phyloP scores from a whole-genome alignment of 2,888 invertebrate genomes.

The Carcina quercana region DNA sequence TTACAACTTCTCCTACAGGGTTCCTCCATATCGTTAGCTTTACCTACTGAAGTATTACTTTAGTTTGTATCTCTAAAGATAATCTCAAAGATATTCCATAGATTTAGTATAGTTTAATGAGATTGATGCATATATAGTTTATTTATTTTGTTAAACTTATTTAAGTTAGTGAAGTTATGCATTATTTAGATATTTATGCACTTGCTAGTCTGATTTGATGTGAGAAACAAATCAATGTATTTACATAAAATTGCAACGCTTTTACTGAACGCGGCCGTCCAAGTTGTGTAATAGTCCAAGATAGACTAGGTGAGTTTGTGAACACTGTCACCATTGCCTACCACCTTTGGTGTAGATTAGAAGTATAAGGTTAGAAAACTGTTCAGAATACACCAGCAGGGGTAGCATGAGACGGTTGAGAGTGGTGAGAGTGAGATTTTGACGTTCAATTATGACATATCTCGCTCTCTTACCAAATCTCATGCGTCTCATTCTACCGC shows the following conservation, averaged over 20 bases:
- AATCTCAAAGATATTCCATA: conserved; percentile 62
- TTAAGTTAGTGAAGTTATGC: conserved; percentile 12
- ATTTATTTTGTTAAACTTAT: conserved; percentile 16
- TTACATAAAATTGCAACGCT: conserved; percentile 28
- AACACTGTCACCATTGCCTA: no score
- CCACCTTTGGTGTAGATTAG: background rate
- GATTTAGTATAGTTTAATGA: conserved; percentile 41
- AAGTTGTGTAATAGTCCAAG: conserved; percentile 21
- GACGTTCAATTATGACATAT: no score
- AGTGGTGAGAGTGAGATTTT: no score
- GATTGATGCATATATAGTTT: conserved; percentile 33
- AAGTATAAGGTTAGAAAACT: no score
- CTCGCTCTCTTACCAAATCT: no score
- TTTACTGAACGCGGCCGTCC: conserved; percentile 44
- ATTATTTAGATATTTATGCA: conserved; percentile 14
- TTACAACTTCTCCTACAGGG: conserved; percentile 69
- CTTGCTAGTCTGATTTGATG: conserved; percentile 4
- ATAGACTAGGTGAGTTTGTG: no score
- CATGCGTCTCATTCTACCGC: no score
- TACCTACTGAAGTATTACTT: conserved; percentile 69
- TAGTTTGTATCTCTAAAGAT: conserved; percentile 50
- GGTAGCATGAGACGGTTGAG: no score
- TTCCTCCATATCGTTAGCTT: conserved; percentile 73
- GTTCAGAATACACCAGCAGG: no score
- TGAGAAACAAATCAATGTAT: conserved; percentile 9